Evolutionary conservation across 2,888 invertebrate genomes (phyloP), one percentile per base, ranked within the genome.

Genomic region (Luffia ferchaultella): DNA sequence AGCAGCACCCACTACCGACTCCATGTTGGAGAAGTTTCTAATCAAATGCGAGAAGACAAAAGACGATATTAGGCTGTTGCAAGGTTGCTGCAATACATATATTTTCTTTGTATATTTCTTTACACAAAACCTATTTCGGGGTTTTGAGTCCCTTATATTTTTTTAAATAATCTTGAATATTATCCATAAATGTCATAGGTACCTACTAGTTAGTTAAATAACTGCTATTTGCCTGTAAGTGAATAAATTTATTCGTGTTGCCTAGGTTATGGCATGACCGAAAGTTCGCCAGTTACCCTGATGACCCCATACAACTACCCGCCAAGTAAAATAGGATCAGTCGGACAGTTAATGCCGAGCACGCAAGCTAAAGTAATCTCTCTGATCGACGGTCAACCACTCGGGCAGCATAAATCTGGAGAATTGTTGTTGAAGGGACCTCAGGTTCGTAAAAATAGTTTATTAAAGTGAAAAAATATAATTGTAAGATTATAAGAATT

Each of bases 371-470:
- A 89, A 65, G 62, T 92, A 16, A 63, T 89, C 1, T 87, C 88
- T 54, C 68, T 89, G 1, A 67, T 72, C 0, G 85, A 82, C 0
- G 87, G 88, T 1, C 85, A 87, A 58, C 62, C 73, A 52, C 69
- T 89, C 16, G 88, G 87, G 0, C 79, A 88, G 0, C 86, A 90
- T 59, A 79, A 89, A 60, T 76, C 87, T 9, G 94, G 95, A 19
- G 93, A 94, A 70, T 70, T 93, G 9, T 84, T 87, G 57, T 71
- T 93, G 16, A 85, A 85, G 58, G 93, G 93, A 12, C 93, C 93
- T 1, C 93, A 93, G 80, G 88, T 89, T 64, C n/a, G n/a, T n/a
- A n/a, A 62, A 53, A 7, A 40, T 15, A 7, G 9, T 40, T 40
- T 15, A 7, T 40, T 9, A 7, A 40, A 7, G 9, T 15, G 7